Percentiles rank a stretch among this genome's conserved stretches.
Conservation (phyloP, 2,113 vertebrate genomes). For the Lonchura striata region DNA sequence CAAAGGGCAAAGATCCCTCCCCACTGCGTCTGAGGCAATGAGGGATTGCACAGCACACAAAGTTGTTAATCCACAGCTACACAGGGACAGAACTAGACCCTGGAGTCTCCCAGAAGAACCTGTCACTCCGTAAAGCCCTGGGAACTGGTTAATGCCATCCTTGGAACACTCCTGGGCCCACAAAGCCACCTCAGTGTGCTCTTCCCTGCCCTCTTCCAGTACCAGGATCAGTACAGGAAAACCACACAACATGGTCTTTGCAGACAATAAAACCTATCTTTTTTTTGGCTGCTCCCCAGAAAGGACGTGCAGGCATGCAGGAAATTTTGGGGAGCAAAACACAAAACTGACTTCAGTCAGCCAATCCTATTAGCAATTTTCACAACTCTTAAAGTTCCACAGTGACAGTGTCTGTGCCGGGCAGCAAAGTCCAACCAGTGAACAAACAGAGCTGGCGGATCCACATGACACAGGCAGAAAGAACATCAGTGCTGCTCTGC, state of each 20-base stretch:
- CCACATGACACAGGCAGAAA: not conserved
- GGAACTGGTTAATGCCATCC: not conserved
- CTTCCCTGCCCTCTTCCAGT: not conserved
- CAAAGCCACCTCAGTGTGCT: not conserved
- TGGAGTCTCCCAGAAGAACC: not conserved
- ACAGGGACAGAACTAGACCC: not conserved
- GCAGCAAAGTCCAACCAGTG: not conserved
- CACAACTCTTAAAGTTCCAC: not conserved
- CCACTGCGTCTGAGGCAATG: fast-evolving
- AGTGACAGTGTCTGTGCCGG: not conserved
- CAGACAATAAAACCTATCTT: not conserved
- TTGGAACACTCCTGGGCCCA: not conserved
- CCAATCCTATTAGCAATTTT: not conserved
- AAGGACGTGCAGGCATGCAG: not conserved
- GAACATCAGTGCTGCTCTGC: fast-evolving
- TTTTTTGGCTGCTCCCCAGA: not conserved
- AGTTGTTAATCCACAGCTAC: not conserved
- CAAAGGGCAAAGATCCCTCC: not conserved
- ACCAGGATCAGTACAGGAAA: not conserved
- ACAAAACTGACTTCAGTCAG: not conserved
- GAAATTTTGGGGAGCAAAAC: not conserved
- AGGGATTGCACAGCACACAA: not conserved
- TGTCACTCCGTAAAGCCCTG: not conserved
- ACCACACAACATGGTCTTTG: fast-evolving
- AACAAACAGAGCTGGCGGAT: not conserved